Conservation (phyloP, 2,888 invertebrate genomes). For the Amphipyra berbera region DNA sequence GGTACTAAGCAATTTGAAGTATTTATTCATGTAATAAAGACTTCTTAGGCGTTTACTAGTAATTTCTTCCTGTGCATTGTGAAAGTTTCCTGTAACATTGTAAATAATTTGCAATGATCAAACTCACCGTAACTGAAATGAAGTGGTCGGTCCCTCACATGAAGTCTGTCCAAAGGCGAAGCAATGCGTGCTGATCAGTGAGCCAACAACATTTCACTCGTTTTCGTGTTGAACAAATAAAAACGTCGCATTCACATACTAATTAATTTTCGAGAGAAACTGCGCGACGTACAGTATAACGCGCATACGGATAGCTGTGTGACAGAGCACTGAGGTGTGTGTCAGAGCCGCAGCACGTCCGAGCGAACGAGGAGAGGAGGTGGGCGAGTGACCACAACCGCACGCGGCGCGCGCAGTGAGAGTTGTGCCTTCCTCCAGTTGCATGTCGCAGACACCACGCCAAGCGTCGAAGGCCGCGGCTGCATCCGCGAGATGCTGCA, state of each 20-base stretch:
- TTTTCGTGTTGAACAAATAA: conserved; percentile 80
- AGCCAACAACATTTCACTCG: conserved; percentile 86
- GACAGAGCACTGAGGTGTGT: conserved; percentile 79
- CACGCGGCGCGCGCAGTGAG: conserved; percentile 88
- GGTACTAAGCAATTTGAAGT: conserved; percentile 35
- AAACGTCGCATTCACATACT: conserved; percentile 87
- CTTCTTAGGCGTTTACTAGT: background rate
- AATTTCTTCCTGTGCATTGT: conserved; percentile 30
- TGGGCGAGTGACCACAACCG: conserved; percentile 81
- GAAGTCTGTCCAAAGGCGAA: conserved; percentile 77
- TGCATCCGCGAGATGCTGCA: conserved; percentile 79
- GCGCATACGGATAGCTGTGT: conserved; percentile 78
- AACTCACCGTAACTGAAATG: conserved; percentile 75
- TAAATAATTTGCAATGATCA: conserved; percentile 44
- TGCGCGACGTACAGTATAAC: conserved; percentile 77
- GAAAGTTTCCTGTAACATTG: conserved; percentile 49
- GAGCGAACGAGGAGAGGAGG: conserved; percentile 71
- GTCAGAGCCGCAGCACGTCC: conserved; percentile 65
- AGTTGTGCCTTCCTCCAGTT: conserved; percentile 78
- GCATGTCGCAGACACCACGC: conserved; percentile 69
- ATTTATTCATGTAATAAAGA: conserved; percentile 16
- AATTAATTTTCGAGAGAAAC: conserved; percentile 83
- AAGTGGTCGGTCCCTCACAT: conserved; percentile 79
- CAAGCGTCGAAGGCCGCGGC: conserved; percentile 66
- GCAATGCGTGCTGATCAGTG: conserved; percentile 73